Evolutionary conservation across 2,113 vertebrate species (phyloP).

Genomic region (Centropristis striata): DNA sequence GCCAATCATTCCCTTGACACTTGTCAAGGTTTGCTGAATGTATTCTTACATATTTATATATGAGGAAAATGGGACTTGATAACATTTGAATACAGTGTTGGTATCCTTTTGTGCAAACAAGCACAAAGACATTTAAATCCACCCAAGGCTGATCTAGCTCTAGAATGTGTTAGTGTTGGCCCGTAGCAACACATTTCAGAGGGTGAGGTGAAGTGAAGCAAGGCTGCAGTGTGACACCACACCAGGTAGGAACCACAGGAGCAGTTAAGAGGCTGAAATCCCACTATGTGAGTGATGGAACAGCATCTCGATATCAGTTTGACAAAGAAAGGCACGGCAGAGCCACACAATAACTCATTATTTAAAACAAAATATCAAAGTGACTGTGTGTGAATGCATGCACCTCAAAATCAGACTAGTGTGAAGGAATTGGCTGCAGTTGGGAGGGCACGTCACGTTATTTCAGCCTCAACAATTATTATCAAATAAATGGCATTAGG

Average conservation of each 20-base stretch:
- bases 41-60: constrained; percentile 1
- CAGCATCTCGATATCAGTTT: constrained; percentile 50
- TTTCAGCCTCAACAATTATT: constrained; percentile 54
- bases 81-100: not conserved
- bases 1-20: constrained; percentile 3
- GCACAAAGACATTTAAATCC: not conserved
- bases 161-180: constrained; percentile 28
- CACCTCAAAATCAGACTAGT: constrained; percentile 28
- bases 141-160: constrained; percentile 19
- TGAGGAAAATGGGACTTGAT: not conserved
- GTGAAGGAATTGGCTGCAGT: constrained; percentile 69
- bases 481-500: constrained; percentile 27
- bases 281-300: constrained; percentile 32
- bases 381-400: not conserved
- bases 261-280: constrained; percentile 33
- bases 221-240: constrained; percentile 63
- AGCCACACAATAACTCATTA: constrained; percentile 17
- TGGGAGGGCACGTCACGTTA: constrained; percentile 54
- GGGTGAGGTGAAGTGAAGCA: constrained; percentile 56
- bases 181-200: constrained; percentile 22
- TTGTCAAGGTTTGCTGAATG: constrained; percentile 12
- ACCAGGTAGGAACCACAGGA: constrained; percentile 43
- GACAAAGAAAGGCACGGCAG: constrained; percentile 46
- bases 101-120: not conserved
- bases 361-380: constrained; percentile 5